These are phyloP conservation scores for Ceyx erithaca DNA, from an alignment of 2,797 vertebrate species.

Conservation along the genomic window DNA sequence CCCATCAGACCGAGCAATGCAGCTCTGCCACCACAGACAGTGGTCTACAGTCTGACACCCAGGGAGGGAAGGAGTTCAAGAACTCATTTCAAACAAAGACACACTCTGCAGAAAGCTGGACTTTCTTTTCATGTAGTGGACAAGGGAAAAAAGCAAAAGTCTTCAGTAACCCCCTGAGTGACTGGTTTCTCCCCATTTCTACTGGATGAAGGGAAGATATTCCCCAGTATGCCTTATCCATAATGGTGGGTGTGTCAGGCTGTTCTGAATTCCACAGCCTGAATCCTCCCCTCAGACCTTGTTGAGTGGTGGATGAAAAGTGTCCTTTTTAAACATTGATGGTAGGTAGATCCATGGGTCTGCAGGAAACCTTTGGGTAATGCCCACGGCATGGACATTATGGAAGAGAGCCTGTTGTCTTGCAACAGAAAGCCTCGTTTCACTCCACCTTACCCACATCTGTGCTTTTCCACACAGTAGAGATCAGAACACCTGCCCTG, in stretches of 20 bases:
- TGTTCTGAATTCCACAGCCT: not conserved
- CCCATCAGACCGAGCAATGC: not conserved
- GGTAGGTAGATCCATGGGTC: not conserved
- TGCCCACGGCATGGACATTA: not conserved
- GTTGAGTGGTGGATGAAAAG: not conserved
- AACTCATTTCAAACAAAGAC: not conserved
- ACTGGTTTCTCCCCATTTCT: not conserved
- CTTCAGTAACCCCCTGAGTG: not conserved
- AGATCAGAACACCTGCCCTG: not conserved
- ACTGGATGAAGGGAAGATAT: not conserved
- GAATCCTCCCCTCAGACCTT: not conserved
- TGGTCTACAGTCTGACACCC: not conserved
- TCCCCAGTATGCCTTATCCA: not conserved
- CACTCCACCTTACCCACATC: not conserved
- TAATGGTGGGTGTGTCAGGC: not conserved
- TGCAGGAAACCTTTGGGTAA: not conserved
- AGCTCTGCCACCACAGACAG: not conserved
- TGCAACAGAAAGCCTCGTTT: not conserved
- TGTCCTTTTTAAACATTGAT: not conserved
- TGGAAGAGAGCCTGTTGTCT: not conserved
- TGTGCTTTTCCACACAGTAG: not conserved
- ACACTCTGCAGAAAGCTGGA: not conserved
- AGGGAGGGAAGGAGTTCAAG: not conserved
- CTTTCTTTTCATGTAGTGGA: not conserved
- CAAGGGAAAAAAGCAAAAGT: not conserved